These are phyloP conservation scores for Scomber scombrus DNA, from an alignment of 2,113 vertebrate genomes.

Conservation along the genomic window DNA sequence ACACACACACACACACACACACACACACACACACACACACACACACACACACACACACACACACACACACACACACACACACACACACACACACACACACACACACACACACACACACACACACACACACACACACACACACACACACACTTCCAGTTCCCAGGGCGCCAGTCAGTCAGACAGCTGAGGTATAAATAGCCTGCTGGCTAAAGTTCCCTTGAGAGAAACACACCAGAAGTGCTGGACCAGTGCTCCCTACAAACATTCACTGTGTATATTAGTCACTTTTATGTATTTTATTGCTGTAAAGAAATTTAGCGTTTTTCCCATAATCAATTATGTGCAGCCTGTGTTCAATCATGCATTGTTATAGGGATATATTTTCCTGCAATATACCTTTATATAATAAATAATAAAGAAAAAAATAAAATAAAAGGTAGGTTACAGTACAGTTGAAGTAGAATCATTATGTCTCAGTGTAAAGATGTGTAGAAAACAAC, in stretches of 20 bases:
- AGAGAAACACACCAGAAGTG: conserved; percentile 47
- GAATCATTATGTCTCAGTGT: no score
- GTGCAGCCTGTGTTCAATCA: neutral
- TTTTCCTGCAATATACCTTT: no score
- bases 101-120: no score
- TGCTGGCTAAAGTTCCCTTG: conserved; percentile 69
- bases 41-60: no score
- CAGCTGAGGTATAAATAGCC: conserved; percentile 79
- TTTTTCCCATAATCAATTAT: neutral
- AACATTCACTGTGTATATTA: neutral
- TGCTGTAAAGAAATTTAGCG: neutral
- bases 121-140: neutral
- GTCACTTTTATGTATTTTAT: neutral
- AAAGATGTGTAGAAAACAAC: no score
- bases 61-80: neutral
- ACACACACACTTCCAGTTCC: conserved; percentile 65
- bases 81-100: conserved; percentile 35
- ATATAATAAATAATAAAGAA: no score
- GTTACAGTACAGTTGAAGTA: no score
- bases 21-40: conserved; percentile 10
- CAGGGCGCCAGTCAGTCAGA: conserved; percentile 75
- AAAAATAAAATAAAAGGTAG: no score
- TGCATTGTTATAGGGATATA: no score
- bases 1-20: conserved; percentile 38
- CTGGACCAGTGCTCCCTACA: conserved; percentile 19